Percentiles rank a stretch among this genome's conserved stretches.
Evolutionary conservation across 2,888 invertebrate species (phyloP).

Genomic region (Odontocolon sp.): DNA sequence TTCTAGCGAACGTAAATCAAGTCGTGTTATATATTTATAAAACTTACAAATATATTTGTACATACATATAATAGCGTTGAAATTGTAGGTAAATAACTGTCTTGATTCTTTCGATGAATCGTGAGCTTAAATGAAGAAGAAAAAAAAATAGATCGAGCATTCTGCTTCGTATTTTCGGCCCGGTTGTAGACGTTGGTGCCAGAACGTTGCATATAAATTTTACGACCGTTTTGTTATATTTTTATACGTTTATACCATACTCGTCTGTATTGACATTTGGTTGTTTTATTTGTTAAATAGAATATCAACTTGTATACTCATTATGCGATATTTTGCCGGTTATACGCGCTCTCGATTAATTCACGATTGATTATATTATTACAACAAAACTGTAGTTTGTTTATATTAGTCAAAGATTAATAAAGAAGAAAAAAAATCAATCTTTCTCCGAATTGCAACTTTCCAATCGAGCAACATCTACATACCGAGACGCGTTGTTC

Average conservation of each 20-base stretch:
- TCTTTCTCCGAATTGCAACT: background rate
- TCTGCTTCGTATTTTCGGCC: slow-evolving; percentile 16
- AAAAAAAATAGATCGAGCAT: background rate
- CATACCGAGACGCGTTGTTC: background rate
- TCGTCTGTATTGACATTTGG: slow-evolving; percentile 63
- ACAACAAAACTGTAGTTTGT: background rate
- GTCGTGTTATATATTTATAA: slow-evolving; percentile 22
- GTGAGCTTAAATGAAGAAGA: slow-evolving; percentile 13
- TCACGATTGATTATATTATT: background rate
- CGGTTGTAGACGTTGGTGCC: slow-evolving; percentile 20
- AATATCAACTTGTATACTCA: too few species aligned
- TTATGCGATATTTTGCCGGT: background rate
- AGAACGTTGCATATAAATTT: slow-evolving; percentile 20
- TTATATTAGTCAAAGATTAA: too few species aligned
- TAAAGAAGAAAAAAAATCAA: background rate
- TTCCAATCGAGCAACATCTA: background rate
- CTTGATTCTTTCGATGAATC: slow-evolving; percentile 39
- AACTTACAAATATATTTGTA: slow-evolving; percentile 31
- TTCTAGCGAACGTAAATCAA: too few species aligned
- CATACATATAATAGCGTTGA: slow-evolving; percentile 18
- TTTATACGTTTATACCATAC: slow-evolving; percentile 75
- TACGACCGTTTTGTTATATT: slow-evolving; percentile 73
- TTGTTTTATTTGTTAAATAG: slow-evolving; percentile 46
- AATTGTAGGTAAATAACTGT: slow-evolving; percentile 23
- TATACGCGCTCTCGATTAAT: background rate